A percentile compares a stretch with the other conserved stretches of the same genome.
Conservation (phyloP, 2,888 invertebrate genomes). For the Caenorhabditis macrosperma region DNA sequence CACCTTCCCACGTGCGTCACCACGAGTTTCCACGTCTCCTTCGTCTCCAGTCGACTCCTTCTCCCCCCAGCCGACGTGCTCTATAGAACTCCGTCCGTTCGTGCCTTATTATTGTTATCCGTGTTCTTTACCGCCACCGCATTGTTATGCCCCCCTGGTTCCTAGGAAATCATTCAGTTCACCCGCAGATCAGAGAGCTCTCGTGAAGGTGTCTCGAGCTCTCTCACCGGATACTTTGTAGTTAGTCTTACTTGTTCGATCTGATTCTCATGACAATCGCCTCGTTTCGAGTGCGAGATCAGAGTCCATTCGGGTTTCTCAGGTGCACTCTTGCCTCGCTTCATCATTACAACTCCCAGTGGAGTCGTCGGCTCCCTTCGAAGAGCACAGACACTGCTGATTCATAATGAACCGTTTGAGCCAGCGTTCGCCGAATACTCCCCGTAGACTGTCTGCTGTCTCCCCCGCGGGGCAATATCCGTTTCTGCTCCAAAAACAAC, state of each 20-base stretch:
- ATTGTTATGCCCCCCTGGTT: slow-evolving; percentile 5
- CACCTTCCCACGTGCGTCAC: slow-evolving; percentile 4
- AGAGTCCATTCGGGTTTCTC: no score
- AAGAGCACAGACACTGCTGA: no score
- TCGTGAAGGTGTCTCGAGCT: not conserved
- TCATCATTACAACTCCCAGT: no score
- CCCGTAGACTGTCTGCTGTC: no score
- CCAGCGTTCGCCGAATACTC: no score
- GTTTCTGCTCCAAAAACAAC: no score
- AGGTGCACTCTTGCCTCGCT: no score
- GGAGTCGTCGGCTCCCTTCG: no score
- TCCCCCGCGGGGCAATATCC: no score
- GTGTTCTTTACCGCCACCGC: not conserved
- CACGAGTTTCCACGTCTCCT: not conserved
- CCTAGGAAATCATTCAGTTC: slow-evolving; percentile 5
- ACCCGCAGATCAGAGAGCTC: slow-evolving; percentile 6
- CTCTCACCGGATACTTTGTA: not conserved
- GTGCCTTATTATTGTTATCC: slow-evolving; percentile 7
- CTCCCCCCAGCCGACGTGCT: not conserved
- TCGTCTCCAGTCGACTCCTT: not conserved
- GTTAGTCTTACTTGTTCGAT: slow-evolving; percentile 12
- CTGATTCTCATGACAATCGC: not conserved
- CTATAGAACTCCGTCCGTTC: not conserved
- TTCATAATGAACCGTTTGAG: no score
- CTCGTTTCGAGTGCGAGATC: no score